A percentile compares a stretch with the other conserved stretches of the same genome.
These are phyloP conservation scores for Australoheros scitulus DNA, from an alignment of 2,113 vertebrate species.

Conservation along the genomic window DNA sequence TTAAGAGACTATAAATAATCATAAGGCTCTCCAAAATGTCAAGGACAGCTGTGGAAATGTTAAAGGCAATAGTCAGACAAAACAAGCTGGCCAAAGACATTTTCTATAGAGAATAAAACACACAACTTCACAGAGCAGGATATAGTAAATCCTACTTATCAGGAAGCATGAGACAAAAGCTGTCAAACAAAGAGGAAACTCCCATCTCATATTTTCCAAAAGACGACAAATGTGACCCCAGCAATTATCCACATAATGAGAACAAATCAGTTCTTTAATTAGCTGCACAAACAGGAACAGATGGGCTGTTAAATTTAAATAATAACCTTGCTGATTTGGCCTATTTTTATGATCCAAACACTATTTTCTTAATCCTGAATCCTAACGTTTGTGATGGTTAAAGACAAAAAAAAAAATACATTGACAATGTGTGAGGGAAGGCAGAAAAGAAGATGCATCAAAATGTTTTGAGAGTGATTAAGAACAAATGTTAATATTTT, in stretches of 20 bases:
- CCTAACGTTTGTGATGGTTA: background rate
- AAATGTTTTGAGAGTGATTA: background rate
- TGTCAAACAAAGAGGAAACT: conserved; percentile 43
- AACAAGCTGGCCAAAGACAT: conserved; percentile 44
- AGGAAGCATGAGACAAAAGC: conserved; percentile 33
- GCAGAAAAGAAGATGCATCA: background rate
- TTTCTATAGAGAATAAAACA: conserved; percentile 40
- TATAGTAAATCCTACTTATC: conserved; percentile 44
- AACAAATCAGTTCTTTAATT: conserved; percentile 55
- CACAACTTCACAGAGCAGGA: conserved; percentile 31
- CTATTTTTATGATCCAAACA: background rate
- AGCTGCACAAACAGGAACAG: conserved; percentile 43
- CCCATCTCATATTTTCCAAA: conserved; percentile 41
- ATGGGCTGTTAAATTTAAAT: conserved; percentile 3
- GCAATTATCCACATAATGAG: conserved; percentile 26
- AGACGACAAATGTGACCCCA: conserved; percentile 40
- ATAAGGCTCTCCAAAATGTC: conserved; percentile 50
- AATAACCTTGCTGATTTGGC: background rate
- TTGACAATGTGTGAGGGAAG: background rate
- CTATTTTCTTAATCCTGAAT: background rate
- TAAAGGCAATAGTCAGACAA: conserved; percentile 52
- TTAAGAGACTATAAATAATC: conserved; percentile 58
- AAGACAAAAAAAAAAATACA: too few relatives aligned
- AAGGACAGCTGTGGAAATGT: conserved; percentile 54
- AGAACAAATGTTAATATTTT: background rate